phyloP scores from a whole-genome alignment of 2,888 invertebrate species.

The Rhyacophila evoluta region DNA sequence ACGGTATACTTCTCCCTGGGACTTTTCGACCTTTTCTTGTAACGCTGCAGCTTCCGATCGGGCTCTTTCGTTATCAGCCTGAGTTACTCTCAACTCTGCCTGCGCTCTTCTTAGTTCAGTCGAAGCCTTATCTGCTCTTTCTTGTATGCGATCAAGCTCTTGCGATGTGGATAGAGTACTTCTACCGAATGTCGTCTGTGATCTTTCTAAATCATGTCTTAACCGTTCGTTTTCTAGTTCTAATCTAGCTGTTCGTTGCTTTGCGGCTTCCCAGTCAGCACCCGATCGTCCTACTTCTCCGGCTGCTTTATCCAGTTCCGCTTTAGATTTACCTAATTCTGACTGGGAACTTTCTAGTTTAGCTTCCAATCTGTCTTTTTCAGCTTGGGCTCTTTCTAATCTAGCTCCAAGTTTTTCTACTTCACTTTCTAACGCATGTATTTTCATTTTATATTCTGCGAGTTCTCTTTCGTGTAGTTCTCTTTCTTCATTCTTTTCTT shows the following conservation, averaged over 20 bases:
- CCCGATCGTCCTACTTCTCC: constrained; percentile 87
- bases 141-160: constrained; percentile 85
- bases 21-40: constrained; percentile 94
- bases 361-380: constrained; percentile 91
- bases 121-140: constrained; percentile 87
- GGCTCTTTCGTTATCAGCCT: constrained; percentile 90
- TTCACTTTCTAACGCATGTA: constrained; percentile 91
- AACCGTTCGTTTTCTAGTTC: constrained; percentile 93
- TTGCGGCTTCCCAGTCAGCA: constrained; percentile 89
- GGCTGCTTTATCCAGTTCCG: constrained; percentile 91
- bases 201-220: constrained; percentile 86
- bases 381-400: constrained; percentile 88
- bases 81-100: constrained; percentile 91
- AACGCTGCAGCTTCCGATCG: constrained; percentile 85
- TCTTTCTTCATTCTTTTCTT: constrained; percentile 95
- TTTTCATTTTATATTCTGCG: constrained; percentile 95
- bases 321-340: constrained; percentile 93
- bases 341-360: constrained; percentile 94
- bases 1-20: constrained; percentile 94
- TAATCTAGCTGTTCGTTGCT: constrained; percentile 84
- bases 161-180: constrained; percentile 85
- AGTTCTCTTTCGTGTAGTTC: constrained; percentile 93
- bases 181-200: constrained; percentile 86
- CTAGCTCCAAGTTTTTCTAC: constrained; percentile 89
- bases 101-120: constrained; percentile 88